phyloP scores from a whole-genome alignment of 2,113 vertebrate species.

The Cebus imitator region DNA sequence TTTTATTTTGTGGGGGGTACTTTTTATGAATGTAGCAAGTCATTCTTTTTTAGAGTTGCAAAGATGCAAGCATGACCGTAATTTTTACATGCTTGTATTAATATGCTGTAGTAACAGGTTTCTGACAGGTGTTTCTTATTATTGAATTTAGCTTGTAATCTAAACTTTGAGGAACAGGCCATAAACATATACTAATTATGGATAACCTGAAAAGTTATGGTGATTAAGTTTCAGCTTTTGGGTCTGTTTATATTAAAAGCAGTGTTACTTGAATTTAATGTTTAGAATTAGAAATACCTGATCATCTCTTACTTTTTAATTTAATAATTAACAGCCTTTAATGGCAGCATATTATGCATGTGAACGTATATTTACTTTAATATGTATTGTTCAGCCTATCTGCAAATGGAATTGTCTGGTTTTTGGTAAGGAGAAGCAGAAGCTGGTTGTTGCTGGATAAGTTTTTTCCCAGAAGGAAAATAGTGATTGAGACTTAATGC shows the following conservation, averaged over 20 bases:
- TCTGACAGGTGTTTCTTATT: background rate
- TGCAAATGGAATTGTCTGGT: background rate
- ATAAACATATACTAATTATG: background rate
- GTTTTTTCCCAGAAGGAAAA: background rate
- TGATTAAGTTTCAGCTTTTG: conserved; percentile 3
- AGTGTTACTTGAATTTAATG: conserved; percentile 17
- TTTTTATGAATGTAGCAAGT: conserved; percentile 27
- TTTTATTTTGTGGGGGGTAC: background rate
- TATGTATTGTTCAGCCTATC: background rate
- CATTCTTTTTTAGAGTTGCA: background rate
- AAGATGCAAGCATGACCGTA: background rate
- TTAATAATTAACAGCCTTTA: conserved; percentile 14
- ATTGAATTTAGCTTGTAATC: background rate
- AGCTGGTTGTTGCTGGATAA: background rate
- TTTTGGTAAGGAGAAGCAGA: conserved; percentile 40
- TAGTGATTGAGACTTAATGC: conserved; percentile 15
- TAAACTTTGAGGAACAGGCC: background rate
- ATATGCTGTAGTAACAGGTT: background rate
- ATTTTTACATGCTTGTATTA: conserved; percentile 1
- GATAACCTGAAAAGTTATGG: background rate
- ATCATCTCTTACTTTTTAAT: conserved; percentile 22
- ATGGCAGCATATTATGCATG: background rate
- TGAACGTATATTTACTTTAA: background rate
- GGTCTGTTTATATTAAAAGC: conserved; percentile 9
- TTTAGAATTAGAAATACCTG: conserved; percentile 4